Conservation (phyloP, 2,797 vertebrate genomes). For the Pelodytes ibericus region DNA sequence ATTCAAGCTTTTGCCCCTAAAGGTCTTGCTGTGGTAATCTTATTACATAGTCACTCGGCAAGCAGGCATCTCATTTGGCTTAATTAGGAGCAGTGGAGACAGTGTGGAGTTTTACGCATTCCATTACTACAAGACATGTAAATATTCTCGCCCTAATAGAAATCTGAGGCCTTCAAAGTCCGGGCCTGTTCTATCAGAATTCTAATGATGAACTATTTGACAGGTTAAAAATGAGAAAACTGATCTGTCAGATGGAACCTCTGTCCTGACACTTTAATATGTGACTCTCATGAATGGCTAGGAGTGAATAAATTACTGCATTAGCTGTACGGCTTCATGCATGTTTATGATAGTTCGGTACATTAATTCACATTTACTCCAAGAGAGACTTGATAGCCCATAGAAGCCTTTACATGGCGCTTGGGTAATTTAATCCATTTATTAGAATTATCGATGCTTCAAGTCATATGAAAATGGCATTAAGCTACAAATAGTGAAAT, state of each 20-base stretch:
- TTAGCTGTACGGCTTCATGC: conserved; percentile 8
- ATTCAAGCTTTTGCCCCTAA: too few species aligned
- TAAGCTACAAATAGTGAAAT: neutral
- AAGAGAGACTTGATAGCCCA: conserved; percentile 21
- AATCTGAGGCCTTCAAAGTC: neutral
- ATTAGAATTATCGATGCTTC: conserved; percentile 27
- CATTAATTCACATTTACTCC: conserved; percentile 33
- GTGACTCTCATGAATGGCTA: conserved; percentile 3
- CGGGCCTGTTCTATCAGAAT: conserved; percentile 1
- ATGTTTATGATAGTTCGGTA: conserved; percentile 23
- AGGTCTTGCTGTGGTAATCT: too few species aligned
- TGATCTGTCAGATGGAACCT: conserved; percentile 6
- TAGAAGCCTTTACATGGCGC: conserved; percentile 18
- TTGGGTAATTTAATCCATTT: conserved; percentile 26
- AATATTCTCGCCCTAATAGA: neutral
- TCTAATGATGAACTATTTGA: conserved; percentile 15
- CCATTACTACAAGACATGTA: neutral
- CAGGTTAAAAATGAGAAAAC: neutral
- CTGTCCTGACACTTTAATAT: conserved; percentile 24
- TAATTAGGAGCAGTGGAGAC: neutral
- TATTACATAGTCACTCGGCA: too few species aligned
- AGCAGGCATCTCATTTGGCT: neutral
- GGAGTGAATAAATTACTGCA: conserved; percentile 23
- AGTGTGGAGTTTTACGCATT: neutral
- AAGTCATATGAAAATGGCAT: neutral